Evolutionary conservation across 2,888 invertebrate genomes (phyloP), one percentile per base, ranked within the genome.

Genomic region (Saturnia japonica): DNA sequence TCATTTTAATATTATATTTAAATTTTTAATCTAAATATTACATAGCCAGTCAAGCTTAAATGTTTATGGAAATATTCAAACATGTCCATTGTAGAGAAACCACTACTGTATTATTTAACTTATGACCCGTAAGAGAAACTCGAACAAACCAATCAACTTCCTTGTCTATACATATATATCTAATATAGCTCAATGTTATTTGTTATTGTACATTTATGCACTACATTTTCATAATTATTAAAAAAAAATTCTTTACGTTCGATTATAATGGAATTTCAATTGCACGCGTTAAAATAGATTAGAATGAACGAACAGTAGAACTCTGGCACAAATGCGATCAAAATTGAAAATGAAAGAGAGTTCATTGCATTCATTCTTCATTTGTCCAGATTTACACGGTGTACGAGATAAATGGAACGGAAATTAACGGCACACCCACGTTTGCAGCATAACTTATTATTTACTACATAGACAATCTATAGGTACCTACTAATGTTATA

Each of bases 381-480:
- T 83, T 82, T 82, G 81, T 82, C 75, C 80, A 82, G 79, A 79
- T 81, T 83, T 77, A 80, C 76, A 75, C 75, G 74, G 75, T 80
- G 78, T 79, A 79, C 77, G 74, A 82, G 80, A 81, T 85, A 86
- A 83, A 87, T 85, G 83, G 83, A 86, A 81, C 86, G 84, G 83
- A 87, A 85, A 86, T 84, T 85, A 86, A 82, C 75, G 78, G 80
- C 78, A 82, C 84, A 80, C 87, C 86, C 80, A 88, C 85, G 77
- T 87, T 87, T 84, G 86, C 80, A 82, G 81, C 79, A 77, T 74
- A 82, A 80, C 80, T 85, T 83, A 85, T 84, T 80, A 84, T 79
- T 83, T 83, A 84, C 85, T 83, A 80, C 72, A 72, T 19, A 7
- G 34, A 47, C 51, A 34, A n/a, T 64, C 19, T 22, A n/a, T n/a